Evolutionary conservation across 2,797 vertebrate genomes (phyloP).

Genomic region (Podarcis siculus): DNA sequence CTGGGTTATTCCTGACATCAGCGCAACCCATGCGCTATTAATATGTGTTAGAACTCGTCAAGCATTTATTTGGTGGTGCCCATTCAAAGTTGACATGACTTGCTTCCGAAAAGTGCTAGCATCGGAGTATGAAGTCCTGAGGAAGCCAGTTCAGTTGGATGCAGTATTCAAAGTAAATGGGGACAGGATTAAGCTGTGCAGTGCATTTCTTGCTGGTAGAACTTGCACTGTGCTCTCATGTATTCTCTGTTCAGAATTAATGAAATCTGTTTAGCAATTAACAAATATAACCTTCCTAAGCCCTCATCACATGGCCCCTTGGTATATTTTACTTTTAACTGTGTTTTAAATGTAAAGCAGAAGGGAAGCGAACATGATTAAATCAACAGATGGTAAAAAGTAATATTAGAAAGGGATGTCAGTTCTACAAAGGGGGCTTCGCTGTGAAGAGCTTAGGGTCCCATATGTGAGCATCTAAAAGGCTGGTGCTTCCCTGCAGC

Average conservation of each 20-base stretch:
- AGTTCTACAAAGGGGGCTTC: neutral
- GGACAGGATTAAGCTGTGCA: neutral
- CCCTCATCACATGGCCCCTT: neutral
- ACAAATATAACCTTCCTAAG: neutral
- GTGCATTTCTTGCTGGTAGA: too few species aligned
- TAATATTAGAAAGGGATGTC: neutral
- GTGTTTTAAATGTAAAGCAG: neutral
- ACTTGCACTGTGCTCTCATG: neutral
- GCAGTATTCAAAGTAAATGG: neutral
- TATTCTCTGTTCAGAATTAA: neutral
- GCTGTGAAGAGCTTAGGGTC: neutral
- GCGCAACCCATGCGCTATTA: neutral
- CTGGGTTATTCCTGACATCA: neutral
- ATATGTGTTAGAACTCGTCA: neutral
- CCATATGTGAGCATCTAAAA: neutral
- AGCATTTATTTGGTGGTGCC: neutral
- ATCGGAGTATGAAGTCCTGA: neutral
- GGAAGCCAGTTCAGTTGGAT: neutral
- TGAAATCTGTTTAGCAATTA: neutral
- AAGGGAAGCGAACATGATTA: neutral
- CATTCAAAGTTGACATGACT: neutral
- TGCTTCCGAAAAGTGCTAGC: too few species aligned
- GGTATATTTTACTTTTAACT: neutral
- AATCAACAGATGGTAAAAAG: neutral
- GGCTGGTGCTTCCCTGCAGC: too few species aligned